A percentile compares a stretch with the other conserved stretches of the same genome.
Evolutionary conservation across 2,888 invertebrate species (phyloP).

Genomic region (Tryphoninae sp.): DNA sequence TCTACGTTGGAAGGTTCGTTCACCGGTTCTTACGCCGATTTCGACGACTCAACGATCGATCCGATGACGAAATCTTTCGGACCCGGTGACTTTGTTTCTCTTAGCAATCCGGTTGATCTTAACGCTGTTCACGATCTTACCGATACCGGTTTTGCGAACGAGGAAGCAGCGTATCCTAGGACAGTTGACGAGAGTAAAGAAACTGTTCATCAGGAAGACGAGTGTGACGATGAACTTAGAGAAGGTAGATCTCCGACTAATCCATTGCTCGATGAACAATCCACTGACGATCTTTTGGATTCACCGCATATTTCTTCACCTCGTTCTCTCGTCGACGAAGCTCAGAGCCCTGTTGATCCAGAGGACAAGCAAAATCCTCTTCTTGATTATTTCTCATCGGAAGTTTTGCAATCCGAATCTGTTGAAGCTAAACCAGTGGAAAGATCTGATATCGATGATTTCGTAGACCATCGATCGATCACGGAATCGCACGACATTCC

Average conservation of each 20-base stretch:
- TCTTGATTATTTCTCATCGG: not conserved
- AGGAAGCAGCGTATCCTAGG: constrained; percentile 33
- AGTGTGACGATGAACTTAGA: constrained; percentile 4
- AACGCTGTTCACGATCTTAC: constrained; percentile 81
- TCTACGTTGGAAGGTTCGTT: constrained; percentile 74
- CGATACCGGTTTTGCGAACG: constrained; percentile 70
- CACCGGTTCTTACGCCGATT: constrained; percentile 68
- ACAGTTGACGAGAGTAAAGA: constrained; percentile 30
- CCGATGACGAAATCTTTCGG: constrained; percentile 78
- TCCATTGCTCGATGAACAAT: constrained; percentile 46
- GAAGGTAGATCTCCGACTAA: constrained; percentile 7
- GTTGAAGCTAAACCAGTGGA: not conserved
- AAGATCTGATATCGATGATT: not conserved
- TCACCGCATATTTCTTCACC: constrained; percentile 20
- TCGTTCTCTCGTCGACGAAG: not conserved
- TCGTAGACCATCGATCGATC: not conserved
- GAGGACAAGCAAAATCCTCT: not conserved
- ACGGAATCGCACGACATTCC: not conserved
- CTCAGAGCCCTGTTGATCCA: not conserved
- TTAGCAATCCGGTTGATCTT: constrained; percentile 79
- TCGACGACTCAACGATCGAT: constrained; percentile 72
- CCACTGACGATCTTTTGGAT: constrained; percentile 44
- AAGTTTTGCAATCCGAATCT: not conserved
- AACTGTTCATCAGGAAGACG: constrained; percentile 51
- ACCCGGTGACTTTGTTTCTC: constrained; percentile 74